Evolutionary conservation across 2,888 invertebrate species (phyloP).

Genomic region (Embidobia sp.): DNA sequence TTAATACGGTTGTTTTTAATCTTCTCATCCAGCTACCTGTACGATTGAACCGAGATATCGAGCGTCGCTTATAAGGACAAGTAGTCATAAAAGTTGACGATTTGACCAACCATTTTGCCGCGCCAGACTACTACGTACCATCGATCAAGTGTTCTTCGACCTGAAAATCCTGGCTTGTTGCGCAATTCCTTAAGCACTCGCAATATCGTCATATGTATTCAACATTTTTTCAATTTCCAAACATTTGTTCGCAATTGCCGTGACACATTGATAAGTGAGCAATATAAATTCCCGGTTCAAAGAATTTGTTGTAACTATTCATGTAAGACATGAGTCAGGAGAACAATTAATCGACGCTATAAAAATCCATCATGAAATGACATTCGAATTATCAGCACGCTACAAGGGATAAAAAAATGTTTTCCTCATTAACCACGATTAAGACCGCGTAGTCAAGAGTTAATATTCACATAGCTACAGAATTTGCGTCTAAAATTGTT

Average conservation of each 20-base stretch:
- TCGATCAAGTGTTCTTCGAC: slow-evolving; percentile 26
- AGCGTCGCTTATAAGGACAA: slow-evolving; percentile 23
- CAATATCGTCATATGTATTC: neutral
- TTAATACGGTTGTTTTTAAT: slow-evolving; percentile 74
- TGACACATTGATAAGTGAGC: slow-evolving; percentile 27
- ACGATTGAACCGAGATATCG: slow-evolving; percentile 56
- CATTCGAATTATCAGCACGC: too few species aligned
- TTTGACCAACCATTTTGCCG: slow-evolving; percentile 44
- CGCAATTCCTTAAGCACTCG: slow-evolving; percentile 3
- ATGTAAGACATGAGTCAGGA: slow-evolving; percentile 21
- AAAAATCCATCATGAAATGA: too few species aligned
- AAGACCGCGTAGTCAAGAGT: too few species aligned
- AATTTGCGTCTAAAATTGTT: slow-evolving; percentile 7
- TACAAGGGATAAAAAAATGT: too few species aligned
- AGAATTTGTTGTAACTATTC: slow-evolving; percentile 47
- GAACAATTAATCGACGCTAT: too few species aligned
- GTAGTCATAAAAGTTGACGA: slow-evolving; percentile 50
- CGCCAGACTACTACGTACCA: slow-evolving; percentile 22
- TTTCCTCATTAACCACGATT: too few species aligned
- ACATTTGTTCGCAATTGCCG: slow-evolving; percentile 24
- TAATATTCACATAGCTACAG: neutral
- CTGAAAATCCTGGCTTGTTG: neutral
- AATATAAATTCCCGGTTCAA: slow-evolving; percentile 11
- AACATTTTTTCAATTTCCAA: slow-evolving; percentile 18
- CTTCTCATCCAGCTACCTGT: slow-evolving; percentile 69